These are phyloP conservation scores for Ophraella communa DNA, from an alignment of 2,888 invertebrate genomes.

Conservation along the genomic window DNA sequence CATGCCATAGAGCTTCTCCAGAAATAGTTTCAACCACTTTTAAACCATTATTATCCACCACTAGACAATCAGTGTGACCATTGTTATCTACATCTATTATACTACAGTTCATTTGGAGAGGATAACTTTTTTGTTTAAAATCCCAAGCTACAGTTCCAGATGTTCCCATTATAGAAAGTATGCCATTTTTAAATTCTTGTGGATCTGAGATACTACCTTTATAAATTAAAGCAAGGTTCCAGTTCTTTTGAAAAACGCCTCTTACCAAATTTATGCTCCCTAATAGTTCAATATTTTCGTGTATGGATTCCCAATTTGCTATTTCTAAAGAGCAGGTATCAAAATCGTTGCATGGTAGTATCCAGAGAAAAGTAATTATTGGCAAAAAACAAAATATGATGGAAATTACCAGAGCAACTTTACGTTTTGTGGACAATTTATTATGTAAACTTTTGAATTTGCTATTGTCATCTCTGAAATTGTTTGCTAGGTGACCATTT, in stretches of 20 bases:
- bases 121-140: slow-evolving; percentile 71
- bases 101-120: slow-evolving; percentile 76
- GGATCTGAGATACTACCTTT: slow-evolving; percentile 71
- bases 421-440: slow-evolving; percentile 71
- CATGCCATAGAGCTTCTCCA: slow-evolving; percentile 67
- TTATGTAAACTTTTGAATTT: slow-evolving; percentile 46
- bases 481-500: slow-evolving; percentile 44
- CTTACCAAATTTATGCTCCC: slow-evolving; percentile 74
- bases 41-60: slow-evolving; percentile 74
- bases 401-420: slow-evolving; percentile 73
- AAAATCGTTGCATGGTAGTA: slow-evolving; percentile 75
- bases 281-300: slow-evolving; percentile 72
- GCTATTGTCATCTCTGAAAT: slow-evolving; percentile 43
- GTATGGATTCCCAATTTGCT: slow-evolving; percentile 72
- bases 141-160: slow-evolving; percentile 77
- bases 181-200: slow-evolving; percentile 59
- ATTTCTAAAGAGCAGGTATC: slow-evolving; percentile 72
- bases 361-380: slow-evolving; percentile 76
- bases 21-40: slow-evolving; percentile 68
- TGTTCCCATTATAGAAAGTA: slow-evolving; percentile 54
- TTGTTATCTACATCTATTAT: slow-evolving; percentile 76
- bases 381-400: slow-evolving; percentile 74
- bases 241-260: slow-evolving; percentile 68
- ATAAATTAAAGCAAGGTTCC: slow-evolving; percentile 77
- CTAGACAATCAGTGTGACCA: slow-evolving; percentile 75